Base-by-base conservation (phyloP, 2,888 invertebrate genomes). In the Callyntrura guangdongensis region DNA sequence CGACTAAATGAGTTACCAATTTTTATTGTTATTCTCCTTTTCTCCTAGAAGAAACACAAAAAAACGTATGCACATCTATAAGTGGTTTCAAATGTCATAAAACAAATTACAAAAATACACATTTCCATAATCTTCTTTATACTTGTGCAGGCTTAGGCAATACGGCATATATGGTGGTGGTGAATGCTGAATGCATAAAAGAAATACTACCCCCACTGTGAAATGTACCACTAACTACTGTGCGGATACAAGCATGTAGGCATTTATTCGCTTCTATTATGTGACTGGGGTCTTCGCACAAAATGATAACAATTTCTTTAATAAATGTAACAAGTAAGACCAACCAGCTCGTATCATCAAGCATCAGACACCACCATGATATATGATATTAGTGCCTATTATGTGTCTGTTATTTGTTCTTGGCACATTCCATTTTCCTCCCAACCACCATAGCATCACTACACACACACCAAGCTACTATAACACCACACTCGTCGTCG, bases 351-450 rank as follows among this genome's bases (percentile, higher is more conserved):
- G 79, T 79, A n/a, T 79, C 79, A 79, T 56, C 56, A 79, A 79
- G 53, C 79, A 79, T 56, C 61, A 81, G 36, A 59, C 81, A 81
- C 61, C 72, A 72, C n/a, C 72, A 72, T 83, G 89, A 89, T 79
- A 81, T 79, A 89, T 89, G 84, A 82, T 61, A 45, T 27, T 81
- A 25, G 56, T 59, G 11, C 36, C 12, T 79, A 56, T 81, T 59
- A 81, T 64, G 61, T 61, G 61, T 64, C 61, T 82, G 61, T 82
- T 72, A 77, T 90, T 90, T 86, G 90, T 86, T 90, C 90, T 67
- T 86, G 86, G 90, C 86, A 90, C 90, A 90, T 86, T 86, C 90
- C 86, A 90, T 90, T 90, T 90, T 86, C 59, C 67, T 49, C 56
- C 81, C 79, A 67, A 69, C 72, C 22, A 25, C 53, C 8, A 1